Evolutionary conservation across 2,888 invertebrate genomes (phyloP).

Genomic region (Pimpla rufipes): DNA sequence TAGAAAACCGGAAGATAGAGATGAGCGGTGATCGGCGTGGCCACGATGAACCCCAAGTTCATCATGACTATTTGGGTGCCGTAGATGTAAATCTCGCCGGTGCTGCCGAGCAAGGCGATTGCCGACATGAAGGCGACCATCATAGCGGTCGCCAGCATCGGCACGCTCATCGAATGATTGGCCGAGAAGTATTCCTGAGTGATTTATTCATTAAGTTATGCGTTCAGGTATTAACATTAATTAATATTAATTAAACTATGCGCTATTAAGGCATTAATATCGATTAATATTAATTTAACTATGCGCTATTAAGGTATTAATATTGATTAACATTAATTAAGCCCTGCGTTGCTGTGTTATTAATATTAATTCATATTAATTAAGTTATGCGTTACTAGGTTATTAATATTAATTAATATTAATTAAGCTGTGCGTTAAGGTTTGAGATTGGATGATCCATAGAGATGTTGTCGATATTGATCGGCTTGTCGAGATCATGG

Average conservation of each 20-base stretch:
- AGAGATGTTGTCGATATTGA: neutral
- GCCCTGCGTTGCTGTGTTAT: too few relatives aligned
- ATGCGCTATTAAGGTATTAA: too few relatives aligned
- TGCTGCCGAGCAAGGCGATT: slow-evolving; percentile 94
- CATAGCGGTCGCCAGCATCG: slow-evolving; percentile 94
- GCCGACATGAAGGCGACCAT: slow-evolving; percentile 98
- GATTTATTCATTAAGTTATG: too few relatives aligned
- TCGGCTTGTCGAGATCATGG: too few relatives aligned
- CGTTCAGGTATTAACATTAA: too few relatives aligned
- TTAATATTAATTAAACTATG: too few relatives aligned
- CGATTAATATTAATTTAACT: neutral
- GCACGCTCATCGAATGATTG: slow-evolving; percentile 92
- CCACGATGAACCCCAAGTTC: slow-evolving; percentile 91
- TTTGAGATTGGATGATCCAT: neutral
- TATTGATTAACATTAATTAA: neutral
- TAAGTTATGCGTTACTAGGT: too few relatives aligned
- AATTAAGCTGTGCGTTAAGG: neutral
- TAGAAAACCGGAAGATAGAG: slow-evolving; percentile 95
- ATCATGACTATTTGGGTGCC: slow-evolving; percentile 93
- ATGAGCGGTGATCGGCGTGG: slow-evolving; percentile 92
- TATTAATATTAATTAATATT: neutral
- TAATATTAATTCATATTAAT: neutral
- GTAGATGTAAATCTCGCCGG: slow-evolving; percentile 94
- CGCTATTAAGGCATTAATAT: too few relatives aligned
- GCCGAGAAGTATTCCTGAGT: slow-evolving; percentile 95